Evolutionary conservation across 2,888 invertebrate species (phyloP), one percentile per base, ranked within the genome.

Genomic region (Portevinia maculata): DNA sequence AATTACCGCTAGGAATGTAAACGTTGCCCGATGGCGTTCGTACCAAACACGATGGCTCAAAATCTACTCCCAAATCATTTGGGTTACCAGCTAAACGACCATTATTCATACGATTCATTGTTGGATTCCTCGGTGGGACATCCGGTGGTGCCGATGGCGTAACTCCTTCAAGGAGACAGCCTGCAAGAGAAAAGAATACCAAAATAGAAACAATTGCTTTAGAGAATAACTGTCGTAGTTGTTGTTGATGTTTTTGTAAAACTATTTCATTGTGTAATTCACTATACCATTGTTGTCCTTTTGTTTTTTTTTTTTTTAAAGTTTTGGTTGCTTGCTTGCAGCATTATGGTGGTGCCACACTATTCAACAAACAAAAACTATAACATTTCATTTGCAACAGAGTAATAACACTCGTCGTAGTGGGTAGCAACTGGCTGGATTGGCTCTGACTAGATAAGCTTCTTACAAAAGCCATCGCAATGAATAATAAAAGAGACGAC

Each of bases 11-110:
- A 91, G 97, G 97, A 93, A 97, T 97, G 93, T 97, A 97, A 90
- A 97, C 96, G 92, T 97, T 97, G 90, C 97, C 97, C 87, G 97
- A 97, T 86, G 97, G 96, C 86, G 97, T 97, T 91, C 97, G 94
- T 88, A 97, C 96, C 89, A 97, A 94, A 91, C 97, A 97, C 90
- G 96, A 96, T 87, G 97, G 96, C 91, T 97, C 97, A 91, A 96
- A 96, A 91, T 97, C 97, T 86, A 92, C 92, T 86, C 94, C 92
- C 89, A 92, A 92, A 90, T 94, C 94, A 87, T 94, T 94, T 87
- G 95, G 95, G 91, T 96, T 95, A 90, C 95, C 94, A 90, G 95
- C 95, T 91, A 96, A 93, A 90, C 96, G 94, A 91, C 96, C 96
- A 93, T 96, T 96, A 93, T 96, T 96, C 91, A 96, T 93, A 89